phyloP scores from a whole-genome alignment of 2,113 vertebrate genomes.

The Chaetura pelagica region DNA sequence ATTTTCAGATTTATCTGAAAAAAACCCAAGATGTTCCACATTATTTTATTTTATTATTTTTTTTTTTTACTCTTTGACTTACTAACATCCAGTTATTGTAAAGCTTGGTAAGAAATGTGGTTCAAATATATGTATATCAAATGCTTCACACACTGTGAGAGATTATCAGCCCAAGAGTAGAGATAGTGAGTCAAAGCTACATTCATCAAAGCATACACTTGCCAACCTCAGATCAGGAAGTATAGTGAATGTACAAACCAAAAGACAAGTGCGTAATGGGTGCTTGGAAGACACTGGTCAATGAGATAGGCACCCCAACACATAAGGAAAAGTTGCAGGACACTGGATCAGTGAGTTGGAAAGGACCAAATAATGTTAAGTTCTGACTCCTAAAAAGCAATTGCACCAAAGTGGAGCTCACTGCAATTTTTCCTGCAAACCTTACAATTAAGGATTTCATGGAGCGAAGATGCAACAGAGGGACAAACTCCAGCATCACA shows the following conservation, averaged over 20 bases:
- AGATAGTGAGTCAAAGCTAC: neutral
- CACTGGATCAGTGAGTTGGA: neutral
- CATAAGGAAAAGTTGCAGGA: neutral
- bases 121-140: neutral
- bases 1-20: neutral
- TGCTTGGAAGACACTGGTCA: neutral
- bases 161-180: neutral
- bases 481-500: neutral
- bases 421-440: neutral
- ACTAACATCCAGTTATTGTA: neutral
- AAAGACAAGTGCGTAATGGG: neutral
- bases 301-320: neutral
- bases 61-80: neutral
- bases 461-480: neutral
- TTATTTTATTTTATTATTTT: neutral
- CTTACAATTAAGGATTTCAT: neutral
- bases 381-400: neutral
- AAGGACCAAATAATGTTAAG: neutral
- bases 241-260: neutral
- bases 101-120: neutral
- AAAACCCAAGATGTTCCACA: neutral
- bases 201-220: neutral
- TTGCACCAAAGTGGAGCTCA: neutral
- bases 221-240: neutral
- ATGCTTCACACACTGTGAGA: neutral